Evolutionary conservation across 2,113 vertebrate species (phyloP).

Genomic region (Butorides virescens): DNA sequence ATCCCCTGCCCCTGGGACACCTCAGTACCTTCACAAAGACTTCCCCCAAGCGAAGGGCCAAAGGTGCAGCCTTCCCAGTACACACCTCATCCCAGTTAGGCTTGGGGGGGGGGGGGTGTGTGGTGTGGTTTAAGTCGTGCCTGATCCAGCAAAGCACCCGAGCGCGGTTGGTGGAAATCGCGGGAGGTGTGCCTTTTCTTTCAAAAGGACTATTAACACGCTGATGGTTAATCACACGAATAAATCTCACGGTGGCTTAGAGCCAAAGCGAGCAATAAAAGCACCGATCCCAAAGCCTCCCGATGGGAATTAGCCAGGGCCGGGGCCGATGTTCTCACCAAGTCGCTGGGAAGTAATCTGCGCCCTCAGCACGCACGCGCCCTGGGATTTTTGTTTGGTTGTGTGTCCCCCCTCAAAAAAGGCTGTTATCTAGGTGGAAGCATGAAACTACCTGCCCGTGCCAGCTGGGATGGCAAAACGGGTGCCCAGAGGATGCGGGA

Average conservation of each 20-base stretch:
- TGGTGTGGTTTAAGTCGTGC: not conserved
- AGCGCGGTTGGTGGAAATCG: not conserved
- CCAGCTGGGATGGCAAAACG: not conserved
- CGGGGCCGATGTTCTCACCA: not conserved
- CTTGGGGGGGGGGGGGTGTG: too few species aligned
- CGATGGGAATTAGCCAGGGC: not conserved
- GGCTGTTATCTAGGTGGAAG: not conserved
- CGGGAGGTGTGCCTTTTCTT: not conserved
- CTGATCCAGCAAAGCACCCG: not conserved
- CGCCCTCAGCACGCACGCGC: accelerated
- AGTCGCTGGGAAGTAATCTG: not conserved
- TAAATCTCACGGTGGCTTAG: not conserved
- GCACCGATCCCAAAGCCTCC: not conserved
- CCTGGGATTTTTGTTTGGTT: not conserved
- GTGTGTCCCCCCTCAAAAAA: not conserved
- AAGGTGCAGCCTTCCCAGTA: accelerated
- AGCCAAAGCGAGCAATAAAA: constrained; percentile 19
- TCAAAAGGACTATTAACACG: not conserved
- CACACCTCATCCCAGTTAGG: not conserved
- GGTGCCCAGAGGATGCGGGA: accelerated
- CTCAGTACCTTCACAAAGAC: not conserved
- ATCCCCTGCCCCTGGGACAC: not conserved
- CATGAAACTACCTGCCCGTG: accelerated
- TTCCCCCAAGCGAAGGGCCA: not conserved
- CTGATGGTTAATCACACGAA: not conserved